A percentile compares a stretch with the other conserved stretches of the same genome.
Evolutionary conservation across 1,140 invertebrate genomes (phyloP).

Genomic region (Saccostrea echinata): DNA sequence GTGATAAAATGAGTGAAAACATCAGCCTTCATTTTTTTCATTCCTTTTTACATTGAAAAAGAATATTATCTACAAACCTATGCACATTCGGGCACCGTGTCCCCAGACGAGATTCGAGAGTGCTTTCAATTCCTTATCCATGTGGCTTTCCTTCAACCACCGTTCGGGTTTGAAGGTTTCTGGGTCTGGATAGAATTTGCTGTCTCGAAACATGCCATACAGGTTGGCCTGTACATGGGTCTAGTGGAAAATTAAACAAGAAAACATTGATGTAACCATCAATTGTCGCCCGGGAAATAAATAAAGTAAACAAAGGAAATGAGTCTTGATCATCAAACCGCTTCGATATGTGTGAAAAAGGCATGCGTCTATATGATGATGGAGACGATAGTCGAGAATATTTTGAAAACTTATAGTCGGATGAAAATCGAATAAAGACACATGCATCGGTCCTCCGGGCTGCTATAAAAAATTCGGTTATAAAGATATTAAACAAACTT

Average conservation of each 20-base stretch:
- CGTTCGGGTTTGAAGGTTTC: constrained; percentile 87
- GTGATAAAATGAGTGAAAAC: constrained; percentile 45
- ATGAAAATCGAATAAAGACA: no score
- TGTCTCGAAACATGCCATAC: constrained; percentile 78
- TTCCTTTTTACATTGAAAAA: background rate
- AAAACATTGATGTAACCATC: no score
- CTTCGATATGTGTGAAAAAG: no score
- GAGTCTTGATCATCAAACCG: no score
- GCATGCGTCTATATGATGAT: no score
- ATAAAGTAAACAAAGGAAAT: no score
- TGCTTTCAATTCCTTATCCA: constrained; percentile 87
- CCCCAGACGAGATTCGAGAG: constrained; percentile 92
- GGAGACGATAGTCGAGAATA: no score
- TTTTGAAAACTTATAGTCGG: no score
- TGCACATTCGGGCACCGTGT: constrained; percentile 85
- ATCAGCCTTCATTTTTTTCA: background rate
- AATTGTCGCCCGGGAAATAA: no score
- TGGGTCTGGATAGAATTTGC: constrained; percentile 85
- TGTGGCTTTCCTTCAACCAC: constrained; percentile 81
- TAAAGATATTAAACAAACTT: no score
- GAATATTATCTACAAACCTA: constrained; percentile 74
- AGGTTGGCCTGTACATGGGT: constrained; percentile 87
- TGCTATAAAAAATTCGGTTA: no score
- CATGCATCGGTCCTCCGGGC: no score
- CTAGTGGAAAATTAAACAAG: constrained; percentile 81